Evolutionary conservation across 1,140 invertebrate species (phyloP).

Genomic region (Ceratoteleas bidentatus): DNA sequence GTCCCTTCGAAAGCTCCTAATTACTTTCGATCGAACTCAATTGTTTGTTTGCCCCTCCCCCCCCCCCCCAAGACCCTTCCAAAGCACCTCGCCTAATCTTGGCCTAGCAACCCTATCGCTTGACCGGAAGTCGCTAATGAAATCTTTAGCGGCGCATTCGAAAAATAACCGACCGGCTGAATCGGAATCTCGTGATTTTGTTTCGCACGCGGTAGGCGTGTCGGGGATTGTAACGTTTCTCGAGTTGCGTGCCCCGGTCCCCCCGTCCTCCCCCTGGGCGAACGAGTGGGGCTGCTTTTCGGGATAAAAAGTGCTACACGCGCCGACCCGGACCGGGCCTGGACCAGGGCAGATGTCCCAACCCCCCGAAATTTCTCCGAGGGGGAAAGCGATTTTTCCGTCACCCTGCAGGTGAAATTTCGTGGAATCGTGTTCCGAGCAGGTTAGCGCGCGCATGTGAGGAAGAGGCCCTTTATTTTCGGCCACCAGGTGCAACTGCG

Average conservation of each 20-base stretch:
- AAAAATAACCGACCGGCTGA: conserved; percentile 42
- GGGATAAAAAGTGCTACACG: conserved; percentile 72
- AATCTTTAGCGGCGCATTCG: conserved; percentile 20
- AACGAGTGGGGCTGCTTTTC: conserved; percentile 39
- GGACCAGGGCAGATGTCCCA: conserved; percentile 72
- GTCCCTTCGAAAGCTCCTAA: no score
- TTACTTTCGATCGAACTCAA: no score
- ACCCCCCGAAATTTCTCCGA: conserved; percentile 43
- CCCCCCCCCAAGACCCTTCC: no score
- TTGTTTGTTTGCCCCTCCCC: no score
- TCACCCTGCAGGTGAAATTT: conserved; percentile 76
- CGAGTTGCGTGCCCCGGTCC: conserved; percentile 17
- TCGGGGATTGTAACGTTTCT: conserved; percentile 58
- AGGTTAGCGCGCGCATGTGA: conserved; percentile 65
- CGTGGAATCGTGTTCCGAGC: conserved; percentile 54
- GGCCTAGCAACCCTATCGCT: conserved; percentile 13
- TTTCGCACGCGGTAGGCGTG: conserved; percentile 58
- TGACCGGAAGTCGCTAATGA: conserved; percentile 27
- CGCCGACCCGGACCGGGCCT: conserved; percentile 60
- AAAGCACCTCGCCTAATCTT: no score
- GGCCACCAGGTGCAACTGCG: conserved; percentile 63
- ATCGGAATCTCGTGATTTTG: conserved; percentile 23
- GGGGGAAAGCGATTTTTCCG: conserved; percentile 71
- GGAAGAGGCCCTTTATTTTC: conserved; percentile 59
- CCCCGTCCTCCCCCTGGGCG: not conserved